A percentile compares a stretch with the other conserved stretches of the same genome.
Conservation (phyloP, 1,140 invertebrate genomes). For the Drosophila auraria region DNA sequence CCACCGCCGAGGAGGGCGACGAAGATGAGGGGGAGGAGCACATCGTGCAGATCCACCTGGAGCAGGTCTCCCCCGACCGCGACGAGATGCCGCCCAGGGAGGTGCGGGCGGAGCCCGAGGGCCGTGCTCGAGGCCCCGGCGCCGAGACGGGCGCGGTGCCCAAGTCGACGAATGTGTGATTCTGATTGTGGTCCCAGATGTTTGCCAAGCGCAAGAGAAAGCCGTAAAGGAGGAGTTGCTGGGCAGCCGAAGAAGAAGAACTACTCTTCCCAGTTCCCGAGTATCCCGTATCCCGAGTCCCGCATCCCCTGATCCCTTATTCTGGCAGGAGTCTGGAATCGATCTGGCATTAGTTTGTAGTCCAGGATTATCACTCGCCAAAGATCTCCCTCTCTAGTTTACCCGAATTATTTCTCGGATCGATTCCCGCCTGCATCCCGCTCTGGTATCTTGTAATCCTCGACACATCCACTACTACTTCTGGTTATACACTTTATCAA, state of each 20-base stretch:
- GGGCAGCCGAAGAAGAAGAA: background rate
- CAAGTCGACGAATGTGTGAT: constrained; percentile 69
- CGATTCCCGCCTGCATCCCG: background rate
- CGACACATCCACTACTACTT: background rate
- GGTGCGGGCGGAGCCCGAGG: constrained; percentile 2
- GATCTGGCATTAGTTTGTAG: background rate
- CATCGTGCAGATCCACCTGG: constrained; percentile 65
- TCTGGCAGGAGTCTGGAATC: background rate
- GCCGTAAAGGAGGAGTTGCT: constrained; percentile 16
- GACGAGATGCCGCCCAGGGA: constrained; percentile 15
- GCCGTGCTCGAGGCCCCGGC: constrained; percentile 14
- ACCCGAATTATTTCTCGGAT: background rate
- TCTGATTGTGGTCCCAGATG: constrained; percentile 77
- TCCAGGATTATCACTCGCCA: background rate
- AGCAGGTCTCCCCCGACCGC: constrained; percentile 21
- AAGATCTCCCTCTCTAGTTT: background rate
- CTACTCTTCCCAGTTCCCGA: background rate
- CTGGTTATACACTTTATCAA: background rate
- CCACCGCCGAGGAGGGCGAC: background rate
- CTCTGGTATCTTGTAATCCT: background rate
- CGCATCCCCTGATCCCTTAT: background rate
- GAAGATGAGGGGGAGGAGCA: constrained; percentile 45
- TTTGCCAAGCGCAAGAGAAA: constrained; percentile 71
- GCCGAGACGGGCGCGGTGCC: constrained; percentile 58
- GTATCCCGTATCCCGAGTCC: background rate